Base-by-base conservation (phyloP, 2,113 vertebrate species). In the Archilochus colubris region DNA sequence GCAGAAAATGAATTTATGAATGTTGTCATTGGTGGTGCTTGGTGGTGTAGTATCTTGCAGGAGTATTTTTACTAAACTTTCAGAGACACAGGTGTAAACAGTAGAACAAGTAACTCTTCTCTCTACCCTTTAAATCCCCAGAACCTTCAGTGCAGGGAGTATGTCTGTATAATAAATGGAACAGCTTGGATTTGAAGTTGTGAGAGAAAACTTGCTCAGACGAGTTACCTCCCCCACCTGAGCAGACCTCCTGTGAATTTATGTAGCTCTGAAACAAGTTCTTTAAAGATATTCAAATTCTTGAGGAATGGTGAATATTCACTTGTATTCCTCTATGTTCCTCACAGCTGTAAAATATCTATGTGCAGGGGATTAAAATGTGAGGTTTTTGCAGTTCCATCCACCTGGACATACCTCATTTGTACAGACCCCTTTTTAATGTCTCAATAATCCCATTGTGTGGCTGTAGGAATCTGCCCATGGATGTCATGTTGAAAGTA, bases 131-230 rank as follows among this genome's bases (percentile, higher is more conserved):
- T 22, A 43, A 18, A 22, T 68, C 27, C 30, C n/a, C 10, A 31
- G 51, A 27, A 54, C 21, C 61, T 50, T n/a, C 33, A 58, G 70
- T 77, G 78, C 74, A 80, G 75, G 79, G 74, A 87, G 40, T 36
- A 2, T 24, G 20, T 27, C 28, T 30, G 79, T 80, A 36, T 82
- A 58, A 59, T 82, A 94, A 94, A 85, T 77, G 82, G 85, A 55
- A 33, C 75, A 86, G 75, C 59, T 82, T 89, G 69, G 86, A 66
- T 82, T 94, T 89, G 82, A 79, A 62, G 51, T 3, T 73, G 64
- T 51, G 86, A 88, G 64, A 30, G 63, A 50, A 77, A 70, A 93
- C 95, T 80, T 95, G 93, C 89, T 63, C 76, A 83, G 82, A 74
- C 79, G 58, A 82, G 88, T 89, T 79, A 33, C 50, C 16, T 21